These are phyloP conservation scores for Dendropsophus ebraccatus DNA, from an alignment of 2,113 vertebrate species.

Conservation along the genomic window DNA sequence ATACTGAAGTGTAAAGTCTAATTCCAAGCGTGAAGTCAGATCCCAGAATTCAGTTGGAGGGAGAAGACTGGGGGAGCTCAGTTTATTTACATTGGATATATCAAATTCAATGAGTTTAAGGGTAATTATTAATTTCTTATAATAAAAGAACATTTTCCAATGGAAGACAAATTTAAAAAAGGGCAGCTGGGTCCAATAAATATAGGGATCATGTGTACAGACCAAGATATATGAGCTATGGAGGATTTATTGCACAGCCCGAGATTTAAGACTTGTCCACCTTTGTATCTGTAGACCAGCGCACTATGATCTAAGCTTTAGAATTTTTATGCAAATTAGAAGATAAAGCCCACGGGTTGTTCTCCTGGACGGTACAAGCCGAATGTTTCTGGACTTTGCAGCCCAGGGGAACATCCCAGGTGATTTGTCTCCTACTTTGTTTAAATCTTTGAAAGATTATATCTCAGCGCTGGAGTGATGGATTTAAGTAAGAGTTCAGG, in stretches of 20 bases:
- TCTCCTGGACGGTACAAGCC: no score
- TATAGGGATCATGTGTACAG: not conserved
- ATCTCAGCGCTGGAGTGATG: no score
- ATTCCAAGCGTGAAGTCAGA: constrained; percentile 48
- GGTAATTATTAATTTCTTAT: constrained; percentile 29
- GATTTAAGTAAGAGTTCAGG: no score
- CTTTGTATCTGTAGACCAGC: no score
- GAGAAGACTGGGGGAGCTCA: constrained; percentile 31
- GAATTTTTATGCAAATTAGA: no score
- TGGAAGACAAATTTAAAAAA: not conserved
- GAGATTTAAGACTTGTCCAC: no score
- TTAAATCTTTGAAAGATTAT: no score
- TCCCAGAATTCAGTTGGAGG: constrained; percentile 19
- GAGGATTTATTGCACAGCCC: not conserved
- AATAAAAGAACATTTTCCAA: constrained; percentile 15
- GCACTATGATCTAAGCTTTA: no score
- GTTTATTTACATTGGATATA: constrained; percentile 44
- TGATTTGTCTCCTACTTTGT: no score
- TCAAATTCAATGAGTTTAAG: constrained; percentile 16
- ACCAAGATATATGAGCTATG: not conserved
- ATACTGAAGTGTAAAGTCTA: constrained; percentile 46
- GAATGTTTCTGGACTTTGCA: no score
- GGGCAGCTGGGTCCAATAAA: not conserved
- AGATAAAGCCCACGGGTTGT: no score
- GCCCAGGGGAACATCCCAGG: no score